Base-by-base conservation (phyloP, 2,113 vertebrate species). In the Dasyornis broadbenti region DNA sequence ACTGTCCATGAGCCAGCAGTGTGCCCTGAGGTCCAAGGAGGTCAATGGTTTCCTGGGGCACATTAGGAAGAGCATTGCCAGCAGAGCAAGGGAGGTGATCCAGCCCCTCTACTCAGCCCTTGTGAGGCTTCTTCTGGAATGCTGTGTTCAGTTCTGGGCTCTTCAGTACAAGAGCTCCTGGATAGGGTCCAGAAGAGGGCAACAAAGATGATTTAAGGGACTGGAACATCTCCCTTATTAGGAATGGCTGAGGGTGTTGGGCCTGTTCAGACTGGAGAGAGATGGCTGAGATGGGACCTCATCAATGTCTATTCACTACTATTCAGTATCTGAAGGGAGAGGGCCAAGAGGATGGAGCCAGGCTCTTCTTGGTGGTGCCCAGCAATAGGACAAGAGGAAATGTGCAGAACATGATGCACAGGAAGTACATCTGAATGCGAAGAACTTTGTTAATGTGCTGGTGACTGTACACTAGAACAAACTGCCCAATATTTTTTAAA, bases 41-140 rank as follows among this genome's bases (percentile, higher is more conserved):
- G 19, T 15, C 23, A 45, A 2, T n/a, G n/a, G 7, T 59, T 11
- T 35, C 45, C 44, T 42, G 9, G 42, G 27, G 21, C 2, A 5
- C 21, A 57, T 57, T 37, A 33, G 0, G 0, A 33, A 50, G 9
- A 72, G 3, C 8, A 4, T 0, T 72, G 27, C 27, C 27, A 50
- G 59, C 37, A 57, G 37, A 42, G 18, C 12, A 33, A 59, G 19
- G 22, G 15, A 57, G 4, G 15, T 13, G 37, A 65, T 73, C 33
- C 31, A n/a, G 42, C 35, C 11, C 9, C 26, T 65, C 86, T 50
- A 4, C 10, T 73, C 14, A 50, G 12, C 37, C 37, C 18, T 44
- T 21, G 37, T 44, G 15, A 44, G 13, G 37, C 5, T 37, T 23
- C 18, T 4, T 33, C 14, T 39, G 27, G 15, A 73, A 3, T 31